Evolutionary conservation across 2,113 vertebrate species (phyloP).

Genomic region (Gopherus flavomarginatus): DNA sequence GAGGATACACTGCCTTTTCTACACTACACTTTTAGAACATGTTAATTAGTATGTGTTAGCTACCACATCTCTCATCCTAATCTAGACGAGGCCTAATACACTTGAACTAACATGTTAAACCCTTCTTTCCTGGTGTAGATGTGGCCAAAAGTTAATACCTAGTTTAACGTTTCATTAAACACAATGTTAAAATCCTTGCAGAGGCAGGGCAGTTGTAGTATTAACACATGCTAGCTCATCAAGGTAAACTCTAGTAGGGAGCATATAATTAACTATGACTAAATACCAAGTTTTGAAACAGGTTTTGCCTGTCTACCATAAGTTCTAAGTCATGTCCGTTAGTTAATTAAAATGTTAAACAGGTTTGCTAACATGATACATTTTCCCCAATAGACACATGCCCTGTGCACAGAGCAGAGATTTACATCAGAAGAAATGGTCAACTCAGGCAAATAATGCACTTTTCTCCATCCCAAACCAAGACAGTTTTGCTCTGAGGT

Average conservation of each 20-base stretch:
- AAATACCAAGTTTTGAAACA: fast-evolving
- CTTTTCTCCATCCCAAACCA: not conserved
- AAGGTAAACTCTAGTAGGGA: not conserved
- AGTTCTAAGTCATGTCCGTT: not conserved
- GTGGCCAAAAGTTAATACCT: too few relatives aligned
- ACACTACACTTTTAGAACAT: not conserved
- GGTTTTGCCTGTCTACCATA: not conserved
- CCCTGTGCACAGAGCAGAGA: not conserved
- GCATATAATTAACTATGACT: not conserved
- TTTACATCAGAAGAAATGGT: conserved; percentile 35
- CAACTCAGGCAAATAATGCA: not conserved
- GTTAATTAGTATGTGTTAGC: not conserved
- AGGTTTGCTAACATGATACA: not conserved
- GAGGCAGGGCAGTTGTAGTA: not conserved
- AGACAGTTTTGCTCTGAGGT: not conserved
- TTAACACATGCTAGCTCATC: not conserved
- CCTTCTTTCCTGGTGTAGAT: too few relatives aligned
- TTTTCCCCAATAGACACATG: not conserved
- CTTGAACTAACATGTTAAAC: not conserved
- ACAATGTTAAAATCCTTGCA: not conserved
- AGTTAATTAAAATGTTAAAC: not conserved
- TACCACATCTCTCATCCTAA: not conserved
- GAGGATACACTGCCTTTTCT: not conserved
- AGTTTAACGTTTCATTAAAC: not conserved
- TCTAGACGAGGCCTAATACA: not conserved